Percentiles rank a stretch among this genome's conserved stretches.
phyloP scores from a whole-genome alignment of 2,113 vertebrate species.

The Cairina moschata region DNA sequence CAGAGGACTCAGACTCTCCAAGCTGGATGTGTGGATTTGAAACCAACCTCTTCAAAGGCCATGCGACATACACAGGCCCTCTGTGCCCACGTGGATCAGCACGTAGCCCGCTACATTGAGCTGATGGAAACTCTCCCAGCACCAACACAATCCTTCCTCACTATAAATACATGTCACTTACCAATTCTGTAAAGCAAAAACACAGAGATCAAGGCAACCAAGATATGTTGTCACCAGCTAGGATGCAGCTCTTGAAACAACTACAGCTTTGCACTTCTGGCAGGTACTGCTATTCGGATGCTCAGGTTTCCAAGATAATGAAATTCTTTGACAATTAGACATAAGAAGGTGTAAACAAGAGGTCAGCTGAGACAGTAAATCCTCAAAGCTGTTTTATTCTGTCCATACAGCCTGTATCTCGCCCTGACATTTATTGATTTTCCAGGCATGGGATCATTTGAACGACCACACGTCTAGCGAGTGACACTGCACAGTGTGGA shows the following conservation, averaged over 20 bases:
- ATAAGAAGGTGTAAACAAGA: not conserved
- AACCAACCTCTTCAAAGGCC: not conserved
- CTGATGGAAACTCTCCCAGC: not conserved
- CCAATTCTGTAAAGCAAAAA: not conserved
- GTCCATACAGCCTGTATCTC: not conserved
- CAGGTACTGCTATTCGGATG: not conserved
- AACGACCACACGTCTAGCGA: not conserved
- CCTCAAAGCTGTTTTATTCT: not conserved
- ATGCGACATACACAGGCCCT: fast-evolving
- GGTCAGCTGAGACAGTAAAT: not conserved
- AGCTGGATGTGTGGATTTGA: not conserved
- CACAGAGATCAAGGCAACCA: not conserved
- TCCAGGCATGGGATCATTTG: not conserved
- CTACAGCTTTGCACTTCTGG: not conserved
- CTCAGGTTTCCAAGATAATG: not conserved
- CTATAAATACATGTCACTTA: not conserved
- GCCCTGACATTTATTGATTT: not conserved
- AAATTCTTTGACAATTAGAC: not conserved
- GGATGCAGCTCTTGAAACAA: not conserved
- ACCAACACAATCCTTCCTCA: not conserved
- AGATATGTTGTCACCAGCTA: not conserved
- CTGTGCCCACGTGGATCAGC: not conserved
- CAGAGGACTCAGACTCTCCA: not conserved
- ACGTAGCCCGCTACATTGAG: not conserved
- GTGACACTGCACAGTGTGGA: not conserved